phyloP scores from a whole-genome alignment of 2,888 invertebrate genomes.

The Amphiduros pacificus region DNA sequence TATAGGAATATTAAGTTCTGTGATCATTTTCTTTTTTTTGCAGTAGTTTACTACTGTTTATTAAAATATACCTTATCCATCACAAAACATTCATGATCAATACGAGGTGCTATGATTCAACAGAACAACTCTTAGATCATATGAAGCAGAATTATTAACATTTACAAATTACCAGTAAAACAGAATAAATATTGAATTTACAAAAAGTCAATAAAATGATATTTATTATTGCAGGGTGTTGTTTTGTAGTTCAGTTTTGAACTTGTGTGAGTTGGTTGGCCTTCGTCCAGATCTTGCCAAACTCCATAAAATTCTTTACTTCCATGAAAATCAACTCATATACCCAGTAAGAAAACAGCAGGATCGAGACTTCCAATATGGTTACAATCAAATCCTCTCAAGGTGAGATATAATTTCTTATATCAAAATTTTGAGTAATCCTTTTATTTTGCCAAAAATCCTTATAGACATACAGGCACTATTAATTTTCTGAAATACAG shows the following conservation, averaged over 20 bases:
- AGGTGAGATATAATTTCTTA: conserved; percentile 61
- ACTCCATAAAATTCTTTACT: conserved; percentile 72
- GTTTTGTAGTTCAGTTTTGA: conserved; percentile 72
- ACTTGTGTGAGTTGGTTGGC: conserved; percentile 72
- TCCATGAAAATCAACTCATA: conserved; percentile 77
- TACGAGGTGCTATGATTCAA: too few relatives aligned
- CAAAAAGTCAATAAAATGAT: too few relatives aligned
- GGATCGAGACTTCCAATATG: conserved; percentile 75
- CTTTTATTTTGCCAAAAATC: not conserved
- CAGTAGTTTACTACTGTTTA: too few relatives aligned
- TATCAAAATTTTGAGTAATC: not conserved
- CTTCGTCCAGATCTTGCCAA: conserved; percentile 68
- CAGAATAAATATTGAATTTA: too few relatives aligned
- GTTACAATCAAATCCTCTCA: conserved; percentile 74
- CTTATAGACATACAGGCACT: not conserved
- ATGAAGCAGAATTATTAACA: too few relatives aligned
- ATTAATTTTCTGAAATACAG: not conserved
- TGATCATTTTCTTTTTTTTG: too few relatives aligned
- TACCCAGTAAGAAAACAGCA: conserved; percentile 71
- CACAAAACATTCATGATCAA: too few relatives aligned
- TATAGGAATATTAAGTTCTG: too few relatives aligned
- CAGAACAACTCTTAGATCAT: too few relatives aligned
- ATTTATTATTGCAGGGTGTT: conserved; percentile 62
- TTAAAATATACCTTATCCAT: too few relatives aligned
- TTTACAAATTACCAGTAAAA: too few relatives aligned